Base-by-base conservation (phyloP, 2,113 vertebrate genomes). In the Cebus imitator region DNA sequence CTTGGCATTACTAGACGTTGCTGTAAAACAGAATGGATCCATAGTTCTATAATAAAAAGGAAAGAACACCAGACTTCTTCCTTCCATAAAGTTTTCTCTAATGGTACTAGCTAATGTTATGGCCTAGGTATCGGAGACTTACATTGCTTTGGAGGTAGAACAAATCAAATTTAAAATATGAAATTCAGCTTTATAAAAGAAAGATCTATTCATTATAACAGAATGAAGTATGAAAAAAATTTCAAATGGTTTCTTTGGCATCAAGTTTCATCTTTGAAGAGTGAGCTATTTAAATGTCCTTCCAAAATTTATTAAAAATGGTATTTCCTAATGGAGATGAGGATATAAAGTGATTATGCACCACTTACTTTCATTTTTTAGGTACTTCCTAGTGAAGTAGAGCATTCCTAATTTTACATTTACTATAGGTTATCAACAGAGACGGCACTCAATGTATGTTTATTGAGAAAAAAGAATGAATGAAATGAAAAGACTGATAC, bases 151-250 rank as follows among this genome's bases (percentile, higher is more conserved):
- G 40, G 40, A 97, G 64, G 52, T 17, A 86, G 76, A 80, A 92
- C 25, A 84, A 95, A 55, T 95, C 68, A 70, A 83, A 91, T 93
- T 80, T 87, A 96, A 96, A 96, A 90, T 64, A 50, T 84, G 43
- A 30, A 81, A 82, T 95, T 87, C 35, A 70, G 78, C 32, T 85
- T 95, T 81, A 55, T 82, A 75, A 86, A 91, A 82, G n/a, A 73
- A 96, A 88, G 37, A 94, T 45, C 32, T 88, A 93, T 45, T 94
- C 40, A 83, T 92, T 95, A 66, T 72, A 93, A 90, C 1, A 66
- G 61, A 94, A 37, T 57, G 58, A 75, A 93, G n/a, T 91, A 17
- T 90, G 52, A 85, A 64, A 80, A 87, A 68, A 85, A 86, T 83
- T 94, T 73, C 75, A 94, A 95, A 92, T 35, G 37, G 21, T 61